Base-by-base conservation (phyloP, 37 sponge, comb jelly and placozoan species). In the Diacarnus erythraeanus region DNA sequence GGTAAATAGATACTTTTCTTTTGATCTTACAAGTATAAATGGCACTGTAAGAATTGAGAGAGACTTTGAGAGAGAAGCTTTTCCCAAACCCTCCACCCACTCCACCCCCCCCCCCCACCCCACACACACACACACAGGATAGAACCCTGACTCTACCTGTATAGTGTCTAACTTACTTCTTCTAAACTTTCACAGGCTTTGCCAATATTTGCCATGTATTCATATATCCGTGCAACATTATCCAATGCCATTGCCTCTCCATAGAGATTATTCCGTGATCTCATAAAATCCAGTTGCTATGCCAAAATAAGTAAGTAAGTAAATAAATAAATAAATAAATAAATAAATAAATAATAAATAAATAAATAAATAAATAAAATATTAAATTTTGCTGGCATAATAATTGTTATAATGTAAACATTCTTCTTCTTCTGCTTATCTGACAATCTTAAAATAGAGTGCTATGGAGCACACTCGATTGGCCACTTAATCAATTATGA, bases 201-300 rank as follows among this genome's bases (percentile, higher is more conserved):
- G 42, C 25, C 35, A 23, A 81, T 29, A 21, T 87, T 82, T 3
- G 76, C 85, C 77, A 81, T 77, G 68, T 76, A 77, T 39, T 92
- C 88, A 10, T 78, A 81, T 3, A 74, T 72, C 64, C 72, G 80
- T 20, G 93, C 88, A 34, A 92, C 77, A 60, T 84, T 87, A 12
- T 71, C 64, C n/a, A 92, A 85, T 29, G 93, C 93, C 38, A 84
- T 47, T 25, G 88, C 74, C 74, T 92, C 81, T 4, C 93, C 93
- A 21, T 58, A 41, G 26, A 83, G 75, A 59, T 77, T 80, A 18
- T 68, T 61, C 3, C 59, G 58, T 9, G 59, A 25, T 69, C 81
- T 87, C 85, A 84, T 87, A 0, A 64, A 34, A 15, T 84, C 72
- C 23, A 84, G 67, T 51, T 92, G 78, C 88, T 92, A 54, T 71